Evolutionary conservation across 2,113 vertebrate genomes (phyloP).

Genomic region (Microtus richardsoni): DNA sequence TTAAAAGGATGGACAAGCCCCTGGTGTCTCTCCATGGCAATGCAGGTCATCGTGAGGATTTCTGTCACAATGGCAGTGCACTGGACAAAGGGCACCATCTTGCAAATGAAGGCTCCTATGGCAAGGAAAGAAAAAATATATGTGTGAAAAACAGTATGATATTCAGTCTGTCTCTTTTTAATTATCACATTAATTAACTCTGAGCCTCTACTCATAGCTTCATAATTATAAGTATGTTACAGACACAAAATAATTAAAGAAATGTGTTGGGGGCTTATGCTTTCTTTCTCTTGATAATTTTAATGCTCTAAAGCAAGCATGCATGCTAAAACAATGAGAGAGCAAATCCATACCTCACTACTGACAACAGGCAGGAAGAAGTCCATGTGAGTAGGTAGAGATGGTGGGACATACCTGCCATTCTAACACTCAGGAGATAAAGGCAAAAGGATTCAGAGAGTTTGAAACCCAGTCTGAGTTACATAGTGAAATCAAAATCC

Average conservation of each 20-base stretch:
- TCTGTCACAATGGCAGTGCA: conserved; percentile 88
- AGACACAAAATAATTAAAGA: background rate
- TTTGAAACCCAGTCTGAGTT: background rate
- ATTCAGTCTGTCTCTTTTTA: background rate
- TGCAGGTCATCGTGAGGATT: conserved; percentile 90
- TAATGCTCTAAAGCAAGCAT: background rate
- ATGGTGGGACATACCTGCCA: background rate
- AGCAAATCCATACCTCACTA: background rate
- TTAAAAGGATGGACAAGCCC: conserved; percentile 89
- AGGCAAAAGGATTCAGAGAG: background rate
- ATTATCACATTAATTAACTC: background rate
- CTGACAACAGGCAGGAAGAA: background rate
- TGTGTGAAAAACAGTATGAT: background rate
- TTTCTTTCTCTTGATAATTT: background rate
- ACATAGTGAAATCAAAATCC: background rate
- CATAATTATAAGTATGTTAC: background rate
- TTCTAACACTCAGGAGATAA: background rate
- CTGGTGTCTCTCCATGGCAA: conserved; percentile 84
- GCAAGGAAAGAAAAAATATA: background rate
- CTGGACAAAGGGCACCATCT: conserved; percentile 90
- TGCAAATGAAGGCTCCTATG: conserved; percentile 89
- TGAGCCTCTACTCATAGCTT: background rate
- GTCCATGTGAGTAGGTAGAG: too few relatives aligned
- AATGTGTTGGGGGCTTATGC: too few relatives aligned
- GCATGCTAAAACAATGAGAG: background rate